A percentile compares a stretch with the other conserved stretches of the same genome.
phyloP scores from a whole-genome alignment of 2,888 invertebrate species.

The Rotaria socialis region DNA sequence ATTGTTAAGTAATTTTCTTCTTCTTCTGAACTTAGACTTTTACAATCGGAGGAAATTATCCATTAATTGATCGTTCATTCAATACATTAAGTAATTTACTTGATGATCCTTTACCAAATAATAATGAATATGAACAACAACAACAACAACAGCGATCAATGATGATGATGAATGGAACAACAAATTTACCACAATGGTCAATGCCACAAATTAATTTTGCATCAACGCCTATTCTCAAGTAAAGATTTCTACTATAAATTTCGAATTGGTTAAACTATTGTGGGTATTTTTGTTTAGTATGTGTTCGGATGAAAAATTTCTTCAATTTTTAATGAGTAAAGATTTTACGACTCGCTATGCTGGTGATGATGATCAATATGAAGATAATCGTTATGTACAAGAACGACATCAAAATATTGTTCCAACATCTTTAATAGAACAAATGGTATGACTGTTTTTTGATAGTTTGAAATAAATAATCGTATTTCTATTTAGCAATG shows the following conservation, averaged over 20 bases:
- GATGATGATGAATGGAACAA: neutral
- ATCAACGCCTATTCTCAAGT: neutral
- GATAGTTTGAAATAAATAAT: too few species aligned
- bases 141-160: neutral
- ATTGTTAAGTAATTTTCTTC: neutral
- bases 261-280: too few species aligned
- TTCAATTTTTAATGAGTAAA: constrained; percentile 27
- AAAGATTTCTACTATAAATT: neutral
- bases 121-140: neutral
- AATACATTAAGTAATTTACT: constrained; percentile 2
- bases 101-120: constrained; percentile 1
- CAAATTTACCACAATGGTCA: neutral
- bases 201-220: constrained; percentile 13
- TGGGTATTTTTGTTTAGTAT: neutral
- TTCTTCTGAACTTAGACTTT: neutral
- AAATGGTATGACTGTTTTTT: neutral
- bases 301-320: constrained; percentile 3
- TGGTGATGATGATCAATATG: constrained; percentile 16
- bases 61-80: neutral
- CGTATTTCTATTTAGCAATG: neutral
- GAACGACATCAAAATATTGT: neutral
- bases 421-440: neutral
- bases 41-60: constrained; percentile 1
- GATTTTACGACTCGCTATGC: neutral
- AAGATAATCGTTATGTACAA: neutral